Evolutionary conservation across 2,888 invertebrate genomes (phyloP).

Genomic region (Melieria omissa): DNA sequence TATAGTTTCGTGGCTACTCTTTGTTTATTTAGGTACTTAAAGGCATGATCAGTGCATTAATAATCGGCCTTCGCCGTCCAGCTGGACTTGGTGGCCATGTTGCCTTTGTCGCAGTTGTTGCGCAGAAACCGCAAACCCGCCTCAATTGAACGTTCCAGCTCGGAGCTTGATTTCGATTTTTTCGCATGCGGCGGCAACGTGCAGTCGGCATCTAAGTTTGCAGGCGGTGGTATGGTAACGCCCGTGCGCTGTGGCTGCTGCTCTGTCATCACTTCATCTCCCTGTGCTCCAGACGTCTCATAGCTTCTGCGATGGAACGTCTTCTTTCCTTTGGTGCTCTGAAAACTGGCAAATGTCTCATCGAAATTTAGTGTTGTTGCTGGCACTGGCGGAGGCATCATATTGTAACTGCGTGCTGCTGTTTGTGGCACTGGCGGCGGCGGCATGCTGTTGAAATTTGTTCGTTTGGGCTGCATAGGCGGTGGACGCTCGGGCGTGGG

Average conservation of each 20-base stretch:
- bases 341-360: conserved; percentile 47
- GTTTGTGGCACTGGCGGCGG: conserved; percentile 37
- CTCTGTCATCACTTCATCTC: conserved; percentile 17
- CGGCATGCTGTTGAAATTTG: conserved; percentile 49
- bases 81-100: conserved; percentile 58
- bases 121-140: conserved; percentile 70
- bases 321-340: conserved; percentile 51
- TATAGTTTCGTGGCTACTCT: too few relatives aligned
- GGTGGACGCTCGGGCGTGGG: conserved; percentile 67
- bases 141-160: conserved; percentile 69
- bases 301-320: conserved; percentile 57
- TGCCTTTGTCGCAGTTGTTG: conserved; percentile 68
- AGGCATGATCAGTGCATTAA: conserved; percentile 40
- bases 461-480: conserved; percentile 46
- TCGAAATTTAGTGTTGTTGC: neutral
- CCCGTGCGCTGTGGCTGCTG: conserved; percentile 49
- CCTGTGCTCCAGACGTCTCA: neutral
- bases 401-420: conserved; percentile 23
- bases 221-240: conserved; percentile 74
- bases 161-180: conserved; percentile 48
- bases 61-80: conserved; percentile 66
- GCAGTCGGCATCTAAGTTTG: conserved; percentile 73
- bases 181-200: conserved; percentile 49
- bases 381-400: conserved; percentile 41
- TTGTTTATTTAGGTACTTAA: neutral